Conservation (phyloP, 2,113 vertebrate species). For the Cromileptes altivelis region DNA sequence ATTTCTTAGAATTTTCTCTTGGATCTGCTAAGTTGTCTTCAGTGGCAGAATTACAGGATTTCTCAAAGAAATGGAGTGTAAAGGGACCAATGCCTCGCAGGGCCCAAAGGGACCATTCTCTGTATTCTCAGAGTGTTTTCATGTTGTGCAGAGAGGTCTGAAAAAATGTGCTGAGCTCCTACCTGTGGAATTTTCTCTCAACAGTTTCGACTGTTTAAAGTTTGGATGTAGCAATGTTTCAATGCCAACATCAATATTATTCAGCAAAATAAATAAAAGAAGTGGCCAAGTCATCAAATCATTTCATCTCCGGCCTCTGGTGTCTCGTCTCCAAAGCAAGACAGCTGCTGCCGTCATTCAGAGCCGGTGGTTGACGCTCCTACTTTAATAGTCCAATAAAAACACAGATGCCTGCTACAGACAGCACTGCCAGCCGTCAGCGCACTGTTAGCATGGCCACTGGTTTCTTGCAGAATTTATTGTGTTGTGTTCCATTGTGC, state of each 20-base stretch:
- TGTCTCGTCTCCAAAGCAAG: conserved; percentile 31
- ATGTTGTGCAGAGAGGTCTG: conserved; percentile 31
- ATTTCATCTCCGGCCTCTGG: conserved; percentile 30
- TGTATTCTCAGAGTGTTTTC: conserved; percentile 44
- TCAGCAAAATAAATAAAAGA: conserved; percentile 31
- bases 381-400: conserved; percentile 56
- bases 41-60: conserved; percentile 39
- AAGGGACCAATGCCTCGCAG: conserved; percentile 20
- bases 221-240: not conserved
- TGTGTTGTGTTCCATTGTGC: conserved; percentile 53
- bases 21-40: conserved; percentile 35
- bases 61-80: conserved; percentile 39
- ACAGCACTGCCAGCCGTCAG: conserved; percentile 24
- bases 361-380: conserved; percentile 13
- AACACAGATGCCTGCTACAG: conserved; percentile 37
- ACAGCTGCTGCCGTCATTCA: conserved; percentile 47
- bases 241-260: conserved; percentile 13
- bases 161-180: conserved; percentile 22
- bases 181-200: conserved; percentile 17
- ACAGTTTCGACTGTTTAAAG: not conserved
- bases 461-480: conserved; percentile 35
- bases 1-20: conserved; percentile 39
- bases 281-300: conserved; percentile 30
- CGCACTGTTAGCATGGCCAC: conserved; percentile 13
- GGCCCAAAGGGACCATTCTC: conserved; percentile 27